Conservation (phyloP, 2,113 vertebrate genomes). For the Menidia beryllina region DNA sequence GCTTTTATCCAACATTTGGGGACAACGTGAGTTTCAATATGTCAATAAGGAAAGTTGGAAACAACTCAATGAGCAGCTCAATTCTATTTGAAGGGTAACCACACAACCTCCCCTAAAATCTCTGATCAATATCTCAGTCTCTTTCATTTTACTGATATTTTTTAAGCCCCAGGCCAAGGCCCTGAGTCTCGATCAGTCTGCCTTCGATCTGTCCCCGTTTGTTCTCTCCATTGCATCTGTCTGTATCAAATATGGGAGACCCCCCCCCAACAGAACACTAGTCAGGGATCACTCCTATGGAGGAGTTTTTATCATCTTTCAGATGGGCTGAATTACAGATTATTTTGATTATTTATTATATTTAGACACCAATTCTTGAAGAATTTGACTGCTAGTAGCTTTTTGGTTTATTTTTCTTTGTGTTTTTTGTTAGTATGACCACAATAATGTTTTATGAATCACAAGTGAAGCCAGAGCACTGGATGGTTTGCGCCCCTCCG, state of each 20-base stretch:
- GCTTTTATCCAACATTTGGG: no score
- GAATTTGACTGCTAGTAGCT: no score
- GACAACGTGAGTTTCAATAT: no score
- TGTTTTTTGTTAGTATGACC: background rate
- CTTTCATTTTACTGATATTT: background rate
- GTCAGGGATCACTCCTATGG: background rate
- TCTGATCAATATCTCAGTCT: background rate
- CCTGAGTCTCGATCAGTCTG: background rate
- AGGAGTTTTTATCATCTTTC: background rate
- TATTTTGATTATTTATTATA: no score
- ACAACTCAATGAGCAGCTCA: no score
- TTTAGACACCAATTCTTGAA: background rate
- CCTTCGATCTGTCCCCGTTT: background rate
- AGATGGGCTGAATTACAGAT: background rate
- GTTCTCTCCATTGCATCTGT: background rate
- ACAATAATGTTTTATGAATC: constrained; percentile 2
- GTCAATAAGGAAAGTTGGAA: no score
- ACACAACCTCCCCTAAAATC: no score
- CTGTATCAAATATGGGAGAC: background rate
- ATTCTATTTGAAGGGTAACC: no score
- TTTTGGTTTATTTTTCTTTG: background rate
- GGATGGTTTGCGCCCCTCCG: constrained; percentile 16
- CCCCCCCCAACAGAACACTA: background rate
- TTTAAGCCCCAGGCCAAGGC: background rate
- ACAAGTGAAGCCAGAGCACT: background rate